Conservation (phyloP, 2,888 invertebrate genomes). For the Patella depressa region DNA sequence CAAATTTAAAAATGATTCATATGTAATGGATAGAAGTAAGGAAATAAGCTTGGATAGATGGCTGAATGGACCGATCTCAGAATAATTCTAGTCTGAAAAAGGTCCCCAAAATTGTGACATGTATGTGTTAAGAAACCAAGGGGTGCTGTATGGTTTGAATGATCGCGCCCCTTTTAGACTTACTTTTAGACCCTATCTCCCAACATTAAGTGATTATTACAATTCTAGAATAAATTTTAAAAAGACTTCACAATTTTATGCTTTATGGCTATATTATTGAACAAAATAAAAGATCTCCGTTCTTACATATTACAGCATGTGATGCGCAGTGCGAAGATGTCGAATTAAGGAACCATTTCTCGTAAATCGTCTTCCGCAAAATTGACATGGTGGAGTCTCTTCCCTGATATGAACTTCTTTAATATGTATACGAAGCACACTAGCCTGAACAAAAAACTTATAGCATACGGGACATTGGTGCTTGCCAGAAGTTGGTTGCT, state of each 20-base stretch:
- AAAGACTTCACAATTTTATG: too few relatives aligned
- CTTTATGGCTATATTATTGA: too few relatives aligned
- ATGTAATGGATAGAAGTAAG: too few relatives aligned
- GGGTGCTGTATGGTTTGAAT: neutral
- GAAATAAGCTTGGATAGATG: too few relatives aligned
- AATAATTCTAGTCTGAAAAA: neutral
- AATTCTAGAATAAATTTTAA: too few relatives aligned
- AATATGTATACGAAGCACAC: neutral
- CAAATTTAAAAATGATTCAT: too few relatives aligned
- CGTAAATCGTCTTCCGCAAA: conserved; percentile 3
- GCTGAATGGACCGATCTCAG: too few relatives aligned
- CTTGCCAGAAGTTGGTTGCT: neutral
- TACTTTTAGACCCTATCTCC: too few relatives aligned
- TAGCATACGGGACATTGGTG: neutral
- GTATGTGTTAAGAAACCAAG: too few relatives aligned
- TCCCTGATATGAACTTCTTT: conserved; percentile 3
- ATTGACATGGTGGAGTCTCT: neutral
- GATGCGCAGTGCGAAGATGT: neutral
- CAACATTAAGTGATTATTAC: too few relatives aligned
- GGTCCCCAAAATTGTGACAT: neutral
- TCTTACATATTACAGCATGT: too few relatives aligned
- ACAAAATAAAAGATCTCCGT: too few relatives aligned
- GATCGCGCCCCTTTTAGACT: neutral
- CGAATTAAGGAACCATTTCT: neutral
- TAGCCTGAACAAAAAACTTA: neutral